Evolutionary conservation across 2,888 invertebrate species (phyloP).

Genomic region (Hydrotaea cyrtoneurina): DNA sequence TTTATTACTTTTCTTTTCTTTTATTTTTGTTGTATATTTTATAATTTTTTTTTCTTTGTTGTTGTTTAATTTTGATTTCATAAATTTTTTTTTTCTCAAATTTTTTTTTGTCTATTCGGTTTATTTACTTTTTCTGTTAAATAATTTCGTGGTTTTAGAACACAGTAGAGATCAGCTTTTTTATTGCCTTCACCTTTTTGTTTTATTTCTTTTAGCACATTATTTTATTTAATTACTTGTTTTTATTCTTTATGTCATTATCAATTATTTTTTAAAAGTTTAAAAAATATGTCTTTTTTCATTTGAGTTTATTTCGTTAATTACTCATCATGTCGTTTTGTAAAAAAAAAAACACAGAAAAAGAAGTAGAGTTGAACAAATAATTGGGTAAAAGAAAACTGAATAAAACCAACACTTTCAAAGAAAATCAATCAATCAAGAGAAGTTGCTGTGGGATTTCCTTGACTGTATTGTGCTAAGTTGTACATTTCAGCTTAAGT

Average conservation of each 20-base stretch:
- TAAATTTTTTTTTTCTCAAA: constrained; percentile 49
- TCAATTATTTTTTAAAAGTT: constrained; percentile 44
- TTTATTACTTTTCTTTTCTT: constrained; percentile 4
- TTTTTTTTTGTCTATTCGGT: constrained; percentile 42
- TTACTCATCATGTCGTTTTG: background rate
- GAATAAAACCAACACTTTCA: constrained; percentile 6
- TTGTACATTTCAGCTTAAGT: no score
- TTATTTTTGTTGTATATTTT: constrained; percentile 45
- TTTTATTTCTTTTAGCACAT: constrained; percentile 41
- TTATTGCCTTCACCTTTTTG: constrained; percentile 33
- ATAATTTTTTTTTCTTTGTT: constrained; percentile 2
- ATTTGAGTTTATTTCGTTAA: constrained; percentile 1
- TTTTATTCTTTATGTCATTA: constrained; percentile 34
- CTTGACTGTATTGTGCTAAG: no score
- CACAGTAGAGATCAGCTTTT: constrained; percentile 77
- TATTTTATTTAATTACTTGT: constrained; percentile 5
- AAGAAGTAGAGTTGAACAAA: no score
- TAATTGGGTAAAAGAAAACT: no score
- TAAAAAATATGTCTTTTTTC: constrained; percentile 52
- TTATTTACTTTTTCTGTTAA: constrained; percentile 48
- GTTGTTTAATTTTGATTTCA: constrained; percentile 45
- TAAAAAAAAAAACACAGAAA: no score
- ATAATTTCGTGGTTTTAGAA: constrained; percentile 72
- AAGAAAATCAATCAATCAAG: no score
- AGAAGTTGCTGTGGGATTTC: no score